Conservation (phyloP, 2,113 vertebrate genomes). For the Blennius ocellaris region DNA sequence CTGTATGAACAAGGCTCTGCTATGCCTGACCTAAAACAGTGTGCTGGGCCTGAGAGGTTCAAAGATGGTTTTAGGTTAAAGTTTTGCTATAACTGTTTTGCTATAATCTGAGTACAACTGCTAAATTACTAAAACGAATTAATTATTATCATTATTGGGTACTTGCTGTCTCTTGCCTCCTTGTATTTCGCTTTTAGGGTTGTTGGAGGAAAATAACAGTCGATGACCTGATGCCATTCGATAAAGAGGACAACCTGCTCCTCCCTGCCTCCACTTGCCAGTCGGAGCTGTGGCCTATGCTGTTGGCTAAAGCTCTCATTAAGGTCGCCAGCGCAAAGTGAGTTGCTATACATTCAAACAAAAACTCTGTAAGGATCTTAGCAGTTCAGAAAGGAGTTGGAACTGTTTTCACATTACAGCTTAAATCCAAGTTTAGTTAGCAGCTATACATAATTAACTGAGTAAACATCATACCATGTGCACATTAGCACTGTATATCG, state of each 20-base stretch:
- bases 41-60: background rate
- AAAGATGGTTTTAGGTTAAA: background rate
- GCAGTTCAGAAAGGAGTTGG: background rate
- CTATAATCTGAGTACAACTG: too few relatives aligned
- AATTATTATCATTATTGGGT: background rate
- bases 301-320: constrained; percentile 93
- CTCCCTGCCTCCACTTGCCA: constrained; percentile 87
- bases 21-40: background rate
- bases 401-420: background rate
- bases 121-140: too few relatives aligned
- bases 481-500: constrained; percentile 5
- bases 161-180: background rate
- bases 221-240: constrained; percentile 93
- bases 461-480: constrained; percentile 8
- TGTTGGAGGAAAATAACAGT: constrained; percentile 94
- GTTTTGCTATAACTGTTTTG: too few relatives aligned
- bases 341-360: constrained; percentile 59
- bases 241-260: constrained; percentile 87
- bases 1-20: background rate
- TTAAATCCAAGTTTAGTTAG: constrained; percentile 3
- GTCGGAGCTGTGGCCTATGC: constrained; percentile 94
- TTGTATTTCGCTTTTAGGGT: constrained; percentile 82
- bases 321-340: constrained; percentile 93
- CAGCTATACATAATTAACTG: background rate
- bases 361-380: background rate